These are phyloP conservation scores for Zapus hudsonius DNA, from an alignment of 2,113 vertebrate genomes.

Conservation along the genomic window DNA sequence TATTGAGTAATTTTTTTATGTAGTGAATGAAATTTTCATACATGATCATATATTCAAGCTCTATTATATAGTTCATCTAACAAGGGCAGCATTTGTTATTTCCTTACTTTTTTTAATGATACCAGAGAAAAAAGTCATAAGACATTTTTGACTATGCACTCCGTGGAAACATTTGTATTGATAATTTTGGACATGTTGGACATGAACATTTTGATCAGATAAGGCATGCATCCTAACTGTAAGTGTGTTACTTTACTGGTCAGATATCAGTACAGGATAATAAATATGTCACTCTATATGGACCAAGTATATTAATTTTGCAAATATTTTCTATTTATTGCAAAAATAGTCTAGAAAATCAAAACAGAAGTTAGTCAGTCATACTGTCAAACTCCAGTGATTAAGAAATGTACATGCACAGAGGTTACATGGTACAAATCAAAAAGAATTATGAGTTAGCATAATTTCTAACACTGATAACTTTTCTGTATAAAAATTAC, in stretches of 20 bases:
- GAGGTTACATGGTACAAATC: neutral
- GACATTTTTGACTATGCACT: neutral
- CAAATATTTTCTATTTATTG: neutral
- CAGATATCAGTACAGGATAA: neutral
- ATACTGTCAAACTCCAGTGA: neutral
- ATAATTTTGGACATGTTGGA: too few relatives aligned
- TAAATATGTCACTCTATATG: neutral
- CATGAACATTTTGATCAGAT: neutral
- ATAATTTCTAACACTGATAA: too few relatives aligned
- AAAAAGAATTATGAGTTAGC: neutral
- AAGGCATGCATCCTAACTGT: neutral
- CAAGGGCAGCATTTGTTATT: neutral
- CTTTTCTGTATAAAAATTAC: too few relatives aligned
- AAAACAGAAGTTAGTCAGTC: neutral
- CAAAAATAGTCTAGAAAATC: neutral
- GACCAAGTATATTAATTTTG: neutral
- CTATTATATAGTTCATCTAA: neutral
- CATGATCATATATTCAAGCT: neutral
- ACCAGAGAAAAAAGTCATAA: neutral
- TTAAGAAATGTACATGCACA: neutral
- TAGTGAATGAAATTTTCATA: neutral
- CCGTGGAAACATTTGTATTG: too few relatives aligned
- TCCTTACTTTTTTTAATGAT: neutral
- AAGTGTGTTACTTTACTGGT: neutral
- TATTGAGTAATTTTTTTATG: neutral